A percentile compares a stretch with the other conserved stretches of the same genome.
phyloP scores from a whole-genome alignment of 1,140 invertebrate species.

The Pseudomyrmex cubaensis region DNA sequence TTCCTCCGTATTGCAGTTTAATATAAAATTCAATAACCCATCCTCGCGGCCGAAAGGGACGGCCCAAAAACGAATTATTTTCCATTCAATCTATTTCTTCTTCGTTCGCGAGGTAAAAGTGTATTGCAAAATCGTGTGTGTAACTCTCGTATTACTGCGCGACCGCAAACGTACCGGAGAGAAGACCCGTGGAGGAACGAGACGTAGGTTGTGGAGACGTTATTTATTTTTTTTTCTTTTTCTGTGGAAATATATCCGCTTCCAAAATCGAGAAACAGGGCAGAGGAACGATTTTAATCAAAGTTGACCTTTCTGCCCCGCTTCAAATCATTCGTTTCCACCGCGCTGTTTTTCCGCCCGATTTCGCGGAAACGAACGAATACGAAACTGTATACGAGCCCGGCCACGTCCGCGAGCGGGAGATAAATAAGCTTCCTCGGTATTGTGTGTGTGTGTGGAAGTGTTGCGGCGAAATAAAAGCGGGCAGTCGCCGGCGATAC shows the following conservation, averaged over 20 bases:
- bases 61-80: slow-evolving; percentile 16
- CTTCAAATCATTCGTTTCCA: slow-evolving; percentile 21
- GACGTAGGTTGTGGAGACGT: background rate
- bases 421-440: slow-evolving; percentile 54
- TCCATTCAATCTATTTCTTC: slow-evolving; percentile 3
- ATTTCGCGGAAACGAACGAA: slow-evolving; percentile 19
- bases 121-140: slow-evolving; percentile 29
- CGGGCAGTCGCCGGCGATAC: slow-evolving; percentile 7
- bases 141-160: slow-evolving; percentile 14
- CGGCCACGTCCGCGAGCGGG: slow-evolving; percentile 8
- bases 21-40: slow-evolving; percentile 23
- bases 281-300: slow-evolving; percentile 39
- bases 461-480: slow-evolving; percentile 35
- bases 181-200: background rate
- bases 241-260: slow-evolving; percentile 7
- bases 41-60: background rate
- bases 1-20: background rate
- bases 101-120: background rate
- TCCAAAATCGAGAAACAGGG: background rate
- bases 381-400: slow-evolving; percentile 35
- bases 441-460: background rate
- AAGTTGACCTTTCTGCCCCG: slow-evolving; percentile 26
- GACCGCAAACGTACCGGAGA: background rate
- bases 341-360: slow-evolving; percentile 3
- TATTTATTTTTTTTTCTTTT: background rate